Base-by-base conservation (phyloP, 2,888 invertebrate species). In the Sinopyrophorus schimmeli region DNA sequence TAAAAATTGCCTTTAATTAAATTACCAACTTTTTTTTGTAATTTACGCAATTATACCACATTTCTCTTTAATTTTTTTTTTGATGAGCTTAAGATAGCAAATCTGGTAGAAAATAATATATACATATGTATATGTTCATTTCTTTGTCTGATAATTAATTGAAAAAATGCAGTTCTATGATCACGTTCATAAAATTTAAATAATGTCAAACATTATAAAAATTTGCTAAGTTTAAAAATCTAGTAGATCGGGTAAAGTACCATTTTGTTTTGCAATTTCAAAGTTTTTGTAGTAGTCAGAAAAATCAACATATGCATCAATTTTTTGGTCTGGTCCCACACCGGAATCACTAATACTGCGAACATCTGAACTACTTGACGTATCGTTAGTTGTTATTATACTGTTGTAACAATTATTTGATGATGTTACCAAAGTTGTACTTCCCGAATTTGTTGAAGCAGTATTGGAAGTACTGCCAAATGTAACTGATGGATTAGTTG, bases 281-380 rank as follows among this genome's bases (percentile, higher is more conserved):
- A 88, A 80, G 65, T 86, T 87, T 48, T 79, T 78, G 61, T 84
- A 89, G 74, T 87, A 94, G 63, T 85, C 86, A 0, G 84, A 77
- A 70, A 94, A 94, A 70, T 91, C 87, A 0, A 94, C 91, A 67
- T 94, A 93, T 0, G 90, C 81, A 40, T 82, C 81, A 2, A 93
- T 86, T 64, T 80, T 81, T 12, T 83, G 80, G 64, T 88, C 83
- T n/a, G 68, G 62, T 5, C 68, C 70, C 3, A 68, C 47, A 20
- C 65, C 66, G 57, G 78, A 80, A 62, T 87, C 85, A 23, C 57
- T 64, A 11, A 63, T 63, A 21, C 57, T 62, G 16, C 63, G 55
- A 9, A 51, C 59, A 39, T 62, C 63, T 7, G 64, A 64, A 49
- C 63, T 69, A 43, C 63, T 69, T 1, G 72, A 67, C 3, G 71